Percentiles rank a stretch among this genome's conserved stretches.
phyloP scores from a whole-genome alignment of 2,888 invertebrate genomes.

The Oasisia sp. region DNA sequence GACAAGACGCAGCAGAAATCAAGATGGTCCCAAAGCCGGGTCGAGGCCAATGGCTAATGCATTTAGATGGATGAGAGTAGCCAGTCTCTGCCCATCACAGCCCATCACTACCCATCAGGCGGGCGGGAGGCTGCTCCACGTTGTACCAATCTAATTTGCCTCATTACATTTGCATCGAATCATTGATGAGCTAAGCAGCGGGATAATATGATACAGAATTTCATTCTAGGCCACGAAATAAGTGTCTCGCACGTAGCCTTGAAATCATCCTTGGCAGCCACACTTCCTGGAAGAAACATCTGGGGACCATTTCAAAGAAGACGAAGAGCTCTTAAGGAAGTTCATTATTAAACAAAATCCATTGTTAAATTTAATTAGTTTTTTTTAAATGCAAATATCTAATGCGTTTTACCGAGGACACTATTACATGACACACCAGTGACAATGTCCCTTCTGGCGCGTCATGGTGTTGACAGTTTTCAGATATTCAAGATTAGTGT shows the following conservation, averaged over 20 bases:
- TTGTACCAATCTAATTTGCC: not conserved
- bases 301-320: too few species aligned
- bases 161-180: conserved; percentile 9
- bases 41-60: not conserved
- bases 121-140: not conserved
- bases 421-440: too few species aligned
- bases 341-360: too few species aligned
- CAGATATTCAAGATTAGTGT: too few species aligned
- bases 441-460: too few species aligned
- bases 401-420: too few species aligned
- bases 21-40: not conserved
- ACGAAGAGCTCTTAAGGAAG: too few species aligned
- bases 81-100: not conserved
- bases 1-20: not conserved
- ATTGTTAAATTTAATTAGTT: too few species aligned
- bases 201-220: not conserved
- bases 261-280: not conserved
- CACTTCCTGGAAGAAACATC: not conserved
- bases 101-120: too few species aligned
- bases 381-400: too few species aligned
- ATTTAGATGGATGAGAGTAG: not conserved
- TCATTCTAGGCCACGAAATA: not conserved
- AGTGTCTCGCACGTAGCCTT: not conserved
- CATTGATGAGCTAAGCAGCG: not conserved
- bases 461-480: too few species aligned